A percentile compares a stretch with the other conserved stretches of the same genome.
These are phyloP conservation scores for Nylanderia fulva DNA, from an alignment of 1,140 invertebrate species.

Conservation along the genomic window DNA sequence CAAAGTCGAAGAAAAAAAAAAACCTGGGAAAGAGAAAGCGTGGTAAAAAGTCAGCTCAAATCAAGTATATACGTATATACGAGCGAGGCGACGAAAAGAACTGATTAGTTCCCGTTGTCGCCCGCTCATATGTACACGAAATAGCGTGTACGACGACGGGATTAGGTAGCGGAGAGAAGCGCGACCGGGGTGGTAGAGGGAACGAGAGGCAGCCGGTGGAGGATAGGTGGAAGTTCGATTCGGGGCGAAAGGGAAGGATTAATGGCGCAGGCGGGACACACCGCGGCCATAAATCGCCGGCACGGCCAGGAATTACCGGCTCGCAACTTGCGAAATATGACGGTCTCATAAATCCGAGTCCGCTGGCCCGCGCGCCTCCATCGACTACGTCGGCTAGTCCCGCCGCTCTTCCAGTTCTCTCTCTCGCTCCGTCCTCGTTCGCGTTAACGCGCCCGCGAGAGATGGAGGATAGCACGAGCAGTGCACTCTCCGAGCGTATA, in stretches of 20 bases:
- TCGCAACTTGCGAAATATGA: constrained; percentile 86
- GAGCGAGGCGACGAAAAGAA: constrained; percentile 52
- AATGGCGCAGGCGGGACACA: constrained; percentile 85
- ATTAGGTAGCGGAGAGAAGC: constrained; percentile 45
- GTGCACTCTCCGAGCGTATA: constrained; percentile 62
- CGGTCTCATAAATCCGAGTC: constrained; percentile 85
- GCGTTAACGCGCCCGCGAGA: constrained; percentile 52
- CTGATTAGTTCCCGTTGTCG: constrained; percentile 56
- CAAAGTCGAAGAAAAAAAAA: no score
- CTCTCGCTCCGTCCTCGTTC: constrained; percentile 59
- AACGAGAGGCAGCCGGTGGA: constrained; percentile 31
- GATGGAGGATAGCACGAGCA: constrained; percentile 57
- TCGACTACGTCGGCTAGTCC: constrained; percentile 74
- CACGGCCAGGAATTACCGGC: constrained; percentile 85
- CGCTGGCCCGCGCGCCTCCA: constrained; percentile 78
- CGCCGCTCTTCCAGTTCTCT: constrained; percentile 73
- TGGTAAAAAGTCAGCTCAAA: no score
- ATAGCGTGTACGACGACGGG: constrained; percentile 48
- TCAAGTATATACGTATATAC: no score
- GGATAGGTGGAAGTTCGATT: constrained; percentile 83
- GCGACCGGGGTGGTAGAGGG: background rate
- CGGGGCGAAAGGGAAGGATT: constrained; percentile 84
- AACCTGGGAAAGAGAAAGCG: no score
- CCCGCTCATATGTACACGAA: constrained; percentile 29
- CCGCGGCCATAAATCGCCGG: constrained; percentile 84